Evolutionary conservation across 2,113 vertebrate species (phyloP), one percentile per base, ranked within the genome.

Genomic region (Willisornis vidua): DNA sequence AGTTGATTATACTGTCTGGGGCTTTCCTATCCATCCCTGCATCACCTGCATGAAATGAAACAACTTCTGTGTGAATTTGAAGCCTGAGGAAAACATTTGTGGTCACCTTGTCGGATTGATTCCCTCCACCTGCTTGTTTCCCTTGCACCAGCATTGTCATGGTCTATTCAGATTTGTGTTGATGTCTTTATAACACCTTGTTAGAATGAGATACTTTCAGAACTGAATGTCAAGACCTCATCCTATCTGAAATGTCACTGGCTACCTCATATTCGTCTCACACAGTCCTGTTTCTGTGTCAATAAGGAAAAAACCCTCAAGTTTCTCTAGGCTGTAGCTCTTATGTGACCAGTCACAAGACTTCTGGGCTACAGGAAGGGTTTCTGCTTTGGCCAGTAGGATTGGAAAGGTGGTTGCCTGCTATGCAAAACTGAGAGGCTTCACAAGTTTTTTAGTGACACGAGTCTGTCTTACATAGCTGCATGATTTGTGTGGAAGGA

Each of bases 81-180:
- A 74, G n/a, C 35, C 25, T 16, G 20, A 65, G 14, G 54, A 37
- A 90, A 61, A 70, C 8, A 35, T 41, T 52, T 65, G 52, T 12
- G 10, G 13, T 58, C 28, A 52, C 12, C 17, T 49, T 28, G 16
- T 51, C 31, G 37, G 25, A 45, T 37, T 0, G 0, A 6, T 71
- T 31, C 43, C 55, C 5, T 87, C 22, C 11, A 58, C 28, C 20
- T 84, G 10, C 12, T 66, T 85, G 19, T 54, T 86, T 84, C 39
- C 71, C 23, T 29, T 71, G 9, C 16, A 51, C 16, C 4, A 78
- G 17, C 29, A 18, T 71, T 46, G 37, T 41, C 23, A 46, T 67
- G 18, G 14, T 31, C 11, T 63, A 23, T 23, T 57, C 18, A 46
- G 52, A 46, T 19, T 75, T 46, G 4, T 35, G 23, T 10, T 33